phyloP scores from a whole-genome alignment of 2,888 invertebrate genomes.

The Eurytoma californica region DNA sequence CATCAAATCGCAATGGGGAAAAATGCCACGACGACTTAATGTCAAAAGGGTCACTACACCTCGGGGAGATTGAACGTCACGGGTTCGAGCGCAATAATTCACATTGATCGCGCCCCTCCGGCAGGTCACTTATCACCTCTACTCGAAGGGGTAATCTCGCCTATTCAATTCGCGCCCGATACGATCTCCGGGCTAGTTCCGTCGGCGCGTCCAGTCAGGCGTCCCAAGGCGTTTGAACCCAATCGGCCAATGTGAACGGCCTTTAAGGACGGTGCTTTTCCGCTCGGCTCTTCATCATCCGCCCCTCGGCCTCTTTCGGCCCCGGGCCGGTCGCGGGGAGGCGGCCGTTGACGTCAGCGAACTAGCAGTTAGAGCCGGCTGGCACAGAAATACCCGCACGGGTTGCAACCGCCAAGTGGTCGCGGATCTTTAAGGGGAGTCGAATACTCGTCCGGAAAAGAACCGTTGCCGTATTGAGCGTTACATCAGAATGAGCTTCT shows the following conservation, averaged over 20 bases:
- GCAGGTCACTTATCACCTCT: neutral
- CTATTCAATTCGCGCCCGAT: neutral
- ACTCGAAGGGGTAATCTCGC: neutral
- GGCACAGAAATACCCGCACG: neutral
- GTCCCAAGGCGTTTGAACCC: slow-evolving; percentile 38
- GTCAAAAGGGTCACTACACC: neutral
- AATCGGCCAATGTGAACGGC: slow-evolving; percentile 49
- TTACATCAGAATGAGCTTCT: too few relatives aligned
- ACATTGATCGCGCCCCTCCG: neutral
- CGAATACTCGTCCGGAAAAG: too few relatives aligned
- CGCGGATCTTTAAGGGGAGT: slow-evolving; percentile 7
- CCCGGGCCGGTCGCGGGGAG: neutral
- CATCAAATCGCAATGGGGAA: neutral
- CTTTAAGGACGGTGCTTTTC: slow-evolving; percentile 50
- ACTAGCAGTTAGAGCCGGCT: slow-evolving; percentile 25
- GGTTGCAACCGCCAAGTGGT: slow-evolving; percentile 41
- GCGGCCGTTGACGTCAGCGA: slow-evolving; percentile 47
- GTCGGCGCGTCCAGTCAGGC: neutral
- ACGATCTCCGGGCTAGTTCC: neutral
- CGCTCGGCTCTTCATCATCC: slow-evolving; percentile 11
- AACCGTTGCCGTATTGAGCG: too few relatives aligned
- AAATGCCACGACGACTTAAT: neutral
- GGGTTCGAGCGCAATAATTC: neutral
- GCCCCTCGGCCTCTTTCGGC: neutral
- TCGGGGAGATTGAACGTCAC: neutral